A percentile compares a stretch with the other conserved stretches of the same genome.
These are phyloP conservation scores for Pedicia rivosa DNA, from an alignment of 2,888 invertebrate genomes.

Conservation along the genomic window DNA sequence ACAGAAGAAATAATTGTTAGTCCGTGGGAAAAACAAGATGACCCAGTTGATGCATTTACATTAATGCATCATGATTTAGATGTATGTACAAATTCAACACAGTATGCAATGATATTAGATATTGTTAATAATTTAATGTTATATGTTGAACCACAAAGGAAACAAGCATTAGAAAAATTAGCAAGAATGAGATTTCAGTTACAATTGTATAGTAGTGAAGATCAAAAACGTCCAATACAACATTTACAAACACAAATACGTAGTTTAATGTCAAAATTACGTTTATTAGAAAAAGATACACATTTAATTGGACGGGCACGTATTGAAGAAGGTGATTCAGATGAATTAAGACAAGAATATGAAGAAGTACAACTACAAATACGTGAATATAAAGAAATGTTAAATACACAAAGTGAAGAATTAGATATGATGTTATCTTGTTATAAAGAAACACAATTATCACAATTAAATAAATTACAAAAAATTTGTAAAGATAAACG, in stretches of 20 bases:
- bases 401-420: conserved; percentile 81
- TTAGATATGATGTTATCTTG: conserved; percentile 90
- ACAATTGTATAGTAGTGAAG: conserved; percentile 79
- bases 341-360: conserved; percentile 45
- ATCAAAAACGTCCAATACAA: conserved; percentile 83
- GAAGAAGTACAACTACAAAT: conserved; percentile 51
- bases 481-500: conserved; percentile 54
- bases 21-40: conserved; percentile 66
- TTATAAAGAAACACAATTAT: conserved; percentile 63
- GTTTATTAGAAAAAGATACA: conserved; percentile 77
- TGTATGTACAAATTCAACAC: conserved; percentile 87
- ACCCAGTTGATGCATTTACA: conserved; percentile 92
- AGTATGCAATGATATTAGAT: conserved; percentile 95
- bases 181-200: conserved; percentile 90
- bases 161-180: conserved; percentile 69
- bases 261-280: conserved; percentile 61
- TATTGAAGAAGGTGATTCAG: conserved; percentile 45
- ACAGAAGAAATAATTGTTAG: conserved; percentile 51
- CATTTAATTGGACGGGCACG: conserved; percentile 71
- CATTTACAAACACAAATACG: conserved; percentile 68
- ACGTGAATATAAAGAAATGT: conserved; percentile 75
- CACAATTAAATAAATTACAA: conserved; percentile 39
- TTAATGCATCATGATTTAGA: conserved; percentile 97
- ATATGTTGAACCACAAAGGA: conserved; percentile 90
- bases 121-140: conserved; percentile 93